Base-by-base conservation (phyloP, 2,797 vertebrate genomes). In the Peromyscus attwateri region DNA sequence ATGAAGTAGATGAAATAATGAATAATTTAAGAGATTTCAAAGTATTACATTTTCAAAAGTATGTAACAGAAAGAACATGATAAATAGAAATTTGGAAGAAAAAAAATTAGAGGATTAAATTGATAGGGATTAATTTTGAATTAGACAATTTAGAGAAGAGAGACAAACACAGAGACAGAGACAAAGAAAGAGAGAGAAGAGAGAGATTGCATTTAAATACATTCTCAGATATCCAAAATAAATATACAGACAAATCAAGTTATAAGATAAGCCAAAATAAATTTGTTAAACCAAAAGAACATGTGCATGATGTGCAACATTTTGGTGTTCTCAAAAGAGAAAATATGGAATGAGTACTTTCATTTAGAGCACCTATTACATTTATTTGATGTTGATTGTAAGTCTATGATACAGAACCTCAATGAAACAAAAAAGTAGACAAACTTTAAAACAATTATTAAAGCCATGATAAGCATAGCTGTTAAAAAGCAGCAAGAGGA, bases 271-370 rank as follows among this genome's bases (percentile, higher is more conserved):
- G n/a, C 31, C 0, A 76, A 37, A 76, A 43, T 43, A 25, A 7
- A 31, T 31, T 34, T 52, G 19, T 62, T 2, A 52, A 37, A 27
- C 4, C 64, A 6, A 79, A 66, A 13, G 10, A 13, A 5, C 13
- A 21, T 31, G 11, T 31, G 1, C 4, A 0, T 84, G 62, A 0
- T 55, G 6, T 37, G 64, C 0, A 66, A 71, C 2, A 49, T 8
- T 21, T 46, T 68, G 10, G 2, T 21, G 12, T 70, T 75, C 5
- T 3, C 34, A 84, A 84, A 62, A 68, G 4, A 40, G 8, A 57
- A 87, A 46, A 77, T 27, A 21, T 27, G n/a, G 5, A 46, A 79
- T 60, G 31, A 5, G 12, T 37, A 40, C 21, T 25, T 80, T 62
- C 23, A 62, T 49, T 21, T 31, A 49, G 57, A 70, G 10, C 57